Base-by-base conservation (phyloP, 2,888 invertebrate genomes). In the Drosophila subsilvestris region DNA sequence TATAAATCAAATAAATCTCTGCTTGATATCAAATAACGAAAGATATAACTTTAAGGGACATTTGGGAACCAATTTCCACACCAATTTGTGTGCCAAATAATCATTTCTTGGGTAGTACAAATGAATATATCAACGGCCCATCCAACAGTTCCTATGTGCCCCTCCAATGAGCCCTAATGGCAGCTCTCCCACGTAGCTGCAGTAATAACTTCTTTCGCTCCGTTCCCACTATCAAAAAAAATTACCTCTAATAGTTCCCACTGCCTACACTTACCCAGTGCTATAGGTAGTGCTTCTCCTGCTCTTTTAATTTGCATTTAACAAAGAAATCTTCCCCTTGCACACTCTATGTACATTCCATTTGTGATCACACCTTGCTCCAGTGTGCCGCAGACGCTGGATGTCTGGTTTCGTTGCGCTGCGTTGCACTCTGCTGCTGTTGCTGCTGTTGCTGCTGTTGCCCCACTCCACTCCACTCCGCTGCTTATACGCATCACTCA, bases 401-500 rank as follows among this genome's bases (percentile, higher is more conserved):
- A 48, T 69, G 72, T 45, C 54, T 74, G 54, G 48, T 77, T 77
- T 60, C 51, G 56, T 51, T 74, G 48, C 65, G 66, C 63, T 79
- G 61, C 49, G 60, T 71, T 76, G 65, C 62, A 53, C 57, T 59
- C 60, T n/a, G 53, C n/a, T 58, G 32, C 56, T 56, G 58, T 49
- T 25, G 25, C 5, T n/a, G n/a, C n/a, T n/a, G n/a, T n/a, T n/a
- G n/a, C n/a, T n/a, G n/a, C n/a, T n/a, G n/a, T n/a, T n/a, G n/a
- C 7, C 27, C 20, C 65, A 18, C 27, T 51, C 56, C 47, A 37
- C 47, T 29, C 48, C 57, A 32, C 18, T 32, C 17, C 44, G 25
- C 7, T 60, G 62, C 55, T 59, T 86, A 79, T 78, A 88, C 88
- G 89, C 89, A 89, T 83, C 83, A 87, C 79, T 89, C 83, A 89